phyloP scores from a whole-genome alignment of 2,113 vertebrate genomes.

The Chrysochloris asiatica region DNA sequence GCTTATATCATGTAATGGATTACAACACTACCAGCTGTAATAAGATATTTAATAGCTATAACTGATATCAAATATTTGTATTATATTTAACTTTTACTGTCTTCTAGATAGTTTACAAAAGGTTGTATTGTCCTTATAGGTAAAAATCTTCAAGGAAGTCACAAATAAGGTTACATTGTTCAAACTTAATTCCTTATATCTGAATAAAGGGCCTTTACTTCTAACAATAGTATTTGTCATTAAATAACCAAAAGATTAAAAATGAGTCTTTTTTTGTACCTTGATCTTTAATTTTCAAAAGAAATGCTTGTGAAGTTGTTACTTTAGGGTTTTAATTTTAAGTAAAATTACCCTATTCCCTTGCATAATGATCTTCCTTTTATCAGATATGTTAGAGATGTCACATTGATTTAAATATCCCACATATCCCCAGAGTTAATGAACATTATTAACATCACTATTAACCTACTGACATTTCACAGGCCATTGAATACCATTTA shows the following conservation, averaged over 20 bases:
- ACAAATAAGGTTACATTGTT: neutral
- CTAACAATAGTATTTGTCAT: neutral
- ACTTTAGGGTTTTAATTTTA: neutral
- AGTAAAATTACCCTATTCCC: slow-evolving; percentile 15
- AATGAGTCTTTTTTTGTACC: slow-evolving; percentile 11
- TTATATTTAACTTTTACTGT: neutral
- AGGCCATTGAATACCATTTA: neutral
- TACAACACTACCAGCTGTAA: neutral
- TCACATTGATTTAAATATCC: neutral
- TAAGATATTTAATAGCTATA: neutral
- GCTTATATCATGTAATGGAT: no score
- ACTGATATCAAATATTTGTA: neutral
- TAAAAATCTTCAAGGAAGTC: neutral
- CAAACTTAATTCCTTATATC: neutral
- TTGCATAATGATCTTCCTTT: neutral
- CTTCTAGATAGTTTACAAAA: neutral
- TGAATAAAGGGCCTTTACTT: neutral
- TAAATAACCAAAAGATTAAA: slow-evolving; percentile 15
- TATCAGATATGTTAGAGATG: neutral
- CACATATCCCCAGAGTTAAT: neutral
- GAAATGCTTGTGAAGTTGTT: neutral
- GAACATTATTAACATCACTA: neutral
- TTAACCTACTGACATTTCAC: neutral
- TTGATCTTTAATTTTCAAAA: neutral
- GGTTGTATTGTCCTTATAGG: neutral